Evolutionary conservation across 2,797 vertebrate genomes (phyloP).

Genomic region (Psittacula derbiana): DNA sequence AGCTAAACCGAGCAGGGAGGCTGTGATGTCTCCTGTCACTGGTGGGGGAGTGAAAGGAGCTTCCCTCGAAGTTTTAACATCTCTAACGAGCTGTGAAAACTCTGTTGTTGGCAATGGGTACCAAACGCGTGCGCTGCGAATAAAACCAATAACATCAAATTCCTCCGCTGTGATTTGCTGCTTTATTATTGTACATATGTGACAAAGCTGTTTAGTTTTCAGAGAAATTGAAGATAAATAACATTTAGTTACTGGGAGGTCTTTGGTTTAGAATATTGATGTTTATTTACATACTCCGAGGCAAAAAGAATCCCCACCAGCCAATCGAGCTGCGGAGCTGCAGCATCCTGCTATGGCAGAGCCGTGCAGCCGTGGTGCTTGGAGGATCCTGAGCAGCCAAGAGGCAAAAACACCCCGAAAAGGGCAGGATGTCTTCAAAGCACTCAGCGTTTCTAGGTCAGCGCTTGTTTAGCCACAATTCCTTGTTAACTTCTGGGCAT

Average conservation of each 20-base stretch:
- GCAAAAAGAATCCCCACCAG: background rate
- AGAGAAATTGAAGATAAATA: constrained; percentile 40
- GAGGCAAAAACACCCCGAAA: background rate
- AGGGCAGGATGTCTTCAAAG: background rate
- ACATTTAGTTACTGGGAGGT: constrained; percentile 45
- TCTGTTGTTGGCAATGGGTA: background rate
- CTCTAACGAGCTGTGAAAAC: constrained; percentile 22
- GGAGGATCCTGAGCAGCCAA: background rate
- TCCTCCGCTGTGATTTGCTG: constrained; percentile 19
- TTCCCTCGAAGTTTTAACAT: background rate
- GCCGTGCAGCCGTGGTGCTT: background rate
- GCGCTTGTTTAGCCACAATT: background rate
- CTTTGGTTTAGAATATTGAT: constrained; percentile 38
- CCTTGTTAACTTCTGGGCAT: background rate
- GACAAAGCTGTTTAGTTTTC: constrained; percentile 55
- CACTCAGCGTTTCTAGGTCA: rapidly evolving
- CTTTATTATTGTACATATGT: constrained; percentile 24
- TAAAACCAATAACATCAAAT: constrained; percentile 40
- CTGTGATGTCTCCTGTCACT: background rate
- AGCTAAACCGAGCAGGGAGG: background rate
- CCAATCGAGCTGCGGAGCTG: background rate
- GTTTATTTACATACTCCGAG: constrained; percentile 23
- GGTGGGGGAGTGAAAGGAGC: background rate
- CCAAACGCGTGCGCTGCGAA: background rate
- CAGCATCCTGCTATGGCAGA: background rate